Evolutionary conservation across 1,140 invertebrate species (phyloP).

Genomic region (Medauroidea extradentata): DNA sequence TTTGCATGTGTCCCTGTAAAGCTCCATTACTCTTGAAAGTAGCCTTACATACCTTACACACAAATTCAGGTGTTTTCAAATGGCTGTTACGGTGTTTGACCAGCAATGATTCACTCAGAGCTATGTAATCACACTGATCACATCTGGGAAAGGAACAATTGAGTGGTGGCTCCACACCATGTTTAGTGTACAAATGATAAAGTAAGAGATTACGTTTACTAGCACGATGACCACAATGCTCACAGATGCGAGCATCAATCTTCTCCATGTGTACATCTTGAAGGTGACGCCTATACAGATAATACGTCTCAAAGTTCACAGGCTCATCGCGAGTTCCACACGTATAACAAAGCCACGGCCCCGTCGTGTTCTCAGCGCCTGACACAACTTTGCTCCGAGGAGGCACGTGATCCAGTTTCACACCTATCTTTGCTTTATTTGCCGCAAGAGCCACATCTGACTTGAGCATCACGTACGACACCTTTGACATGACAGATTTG

Average conservation of each 20-base stretch:
- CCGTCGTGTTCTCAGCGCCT: constrained; percentile 39
- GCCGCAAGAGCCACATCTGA: constrained; percentile 41
- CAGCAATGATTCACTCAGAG: constrained; percentile 60
- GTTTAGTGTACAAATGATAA: constrained; percentile 76
- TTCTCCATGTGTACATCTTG: constrained; percentile 65
- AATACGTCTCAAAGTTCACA: constrained; percentile 68
- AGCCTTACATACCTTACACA: constrained; percentile 46
- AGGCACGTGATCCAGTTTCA: constrained; percentile 38
- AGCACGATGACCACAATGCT: constrained; percentile 76
- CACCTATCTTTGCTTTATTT: constrained; percentile 24
- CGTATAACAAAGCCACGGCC: constrained; percentile 63
- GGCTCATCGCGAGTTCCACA: constrained; percentile 60
- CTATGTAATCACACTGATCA: constrained; percentile 67
- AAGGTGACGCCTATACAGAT: constrained; percentile 72
- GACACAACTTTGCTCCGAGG: constrained; percentile 22
- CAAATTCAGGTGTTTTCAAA: constrained; percentile 31
- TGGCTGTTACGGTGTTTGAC: constrained; percentile 50
- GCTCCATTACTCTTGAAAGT: constrained; percentile 46
- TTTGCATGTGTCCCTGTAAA: constrained; percentile 51
- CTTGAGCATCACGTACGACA: constrained; percentile 51
- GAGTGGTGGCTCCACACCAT: constrained; percentile 66
- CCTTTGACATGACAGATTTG: constrained; percentile 28
- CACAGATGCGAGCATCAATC: constrained; percentile 73
- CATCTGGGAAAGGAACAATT: constrained; percentile 70
- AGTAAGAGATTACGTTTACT: constrained; percentile 68